A percentile compares a stretch with the other conserved stretches of the same genome.
phyloP scores from a whole-genome alignment of 2,797 vertebrate genomes.

The Thamnophis elegans region DNA sequence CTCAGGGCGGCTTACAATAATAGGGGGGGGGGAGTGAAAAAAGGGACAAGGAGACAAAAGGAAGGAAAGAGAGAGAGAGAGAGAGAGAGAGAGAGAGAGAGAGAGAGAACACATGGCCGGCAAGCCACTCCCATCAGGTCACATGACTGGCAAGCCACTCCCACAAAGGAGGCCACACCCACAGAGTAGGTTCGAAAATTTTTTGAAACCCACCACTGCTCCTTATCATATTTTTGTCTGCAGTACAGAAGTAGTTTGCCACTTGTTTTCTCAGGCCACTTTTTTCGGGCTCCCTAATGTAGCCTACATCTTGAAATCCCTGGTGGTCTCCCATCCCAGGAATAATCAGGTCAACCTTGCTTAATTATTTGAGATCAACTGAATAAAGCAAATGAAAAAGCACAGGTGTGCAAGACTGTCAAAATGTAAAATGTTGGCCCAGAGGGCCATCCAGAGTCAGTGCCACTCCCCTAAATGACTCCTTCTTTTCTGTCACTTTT shows the following conservation, averaged over 20 bases:
- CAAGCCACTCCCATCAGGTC: too few relatives aligned
- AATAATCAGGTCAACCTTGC: neutral
- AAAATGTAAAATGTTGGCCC: neutral
- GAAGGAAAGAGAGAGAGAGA: too few relatives aligned
- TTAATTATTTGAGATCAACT: neutral
- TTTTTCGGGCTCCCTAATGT: neutral
- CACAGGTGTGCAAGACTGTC: neutral
- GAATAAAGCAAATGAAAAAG: neutral
- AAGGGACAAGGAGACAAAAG: too few relatives aligned
- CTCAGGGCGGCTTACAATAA: too few relatives aligned
- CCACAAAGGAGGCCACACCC: too few relatives aligned
- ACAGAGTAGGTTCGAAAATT: too few relatives aligned
- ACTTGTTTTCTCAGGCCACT: neutral
- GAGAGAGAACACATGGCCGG: too few relatives aligned
- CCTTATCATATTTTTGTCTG: neutral
- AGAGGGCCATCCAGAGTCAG: neutral
- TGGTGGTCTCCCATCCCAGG: neutral
- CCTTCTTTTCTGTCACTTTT: neutral
- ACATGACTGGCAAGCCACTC: too few relatives aligned
- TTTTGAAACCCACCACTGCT: too few relatives aligned
- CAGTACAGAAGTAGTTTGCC: neutral
- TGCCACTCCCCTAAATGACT: neutral
- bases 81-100: too few relatives aligned
- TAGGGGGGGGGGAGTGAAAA: too few relatives aligned
- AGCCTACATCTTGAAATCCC: neutral